Base-by-base conservation (phyloP, 2,888 invertebrate species). In the Dicycla oo region DNA sequence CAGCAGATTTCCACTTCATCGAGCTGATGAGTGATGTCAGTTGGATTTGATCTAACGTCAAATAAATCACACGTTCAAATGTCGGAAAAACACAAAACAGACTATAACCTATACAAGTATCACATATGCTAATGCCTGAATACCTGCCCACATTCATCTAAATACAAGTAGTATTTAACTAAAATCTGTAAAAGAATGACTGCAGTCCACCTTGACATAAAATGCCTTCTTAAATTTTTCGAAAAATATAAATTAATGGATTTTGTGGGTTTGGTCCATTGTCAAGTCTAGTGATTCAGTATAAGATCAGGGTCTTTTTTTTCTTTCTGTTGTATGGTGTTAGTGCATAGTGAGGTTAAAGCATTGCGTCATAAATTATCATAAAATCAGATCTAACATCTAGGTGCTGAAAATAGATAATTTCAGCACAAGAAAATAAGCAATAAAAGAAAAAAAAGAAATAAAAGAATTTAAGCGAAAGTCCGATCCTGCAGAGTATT, bases 161-260 rank as follows among this genome's bases (percentile, higher is more conserved):
- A 23, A 51, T n/a, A 13, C 20, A 15, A 30, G n/a, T 7, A 58
- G 20, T 26, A 56, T 53, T 67, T 49, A 51, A 65, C 45, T 23
- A 18, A 73, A 53, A 67, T 60, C 10, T 57, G 15, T 10, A 38
- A 56, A 71, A 64, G 4, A 43, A 58, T 45, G 43, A 54, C 20
- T 64, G 80, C 30, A 18, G 69, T 75, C 49, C 56, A 34, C 80
- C 80, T 80, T 80, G 84, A 80, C 84, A 80, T 47, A 47, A 47
- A 82, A 64, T n/a, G 2, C n/a, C n/a, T 43, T 47, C 6, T 38
- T 10, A 26, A 15, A 2, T 58, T 58, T 74, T 51, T 53, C 0
- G 2, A n/a, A 40, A 38, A 38, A 60, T n/a, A 8, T n/a, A 20
- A 38, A 40, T 54, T 15, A 15, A 20, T 38, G 15, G 13, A 54